Conservation (phyloP, 2,113 vertebrate genomes). For the Ptilorrhoa leucosticta region DNA sequence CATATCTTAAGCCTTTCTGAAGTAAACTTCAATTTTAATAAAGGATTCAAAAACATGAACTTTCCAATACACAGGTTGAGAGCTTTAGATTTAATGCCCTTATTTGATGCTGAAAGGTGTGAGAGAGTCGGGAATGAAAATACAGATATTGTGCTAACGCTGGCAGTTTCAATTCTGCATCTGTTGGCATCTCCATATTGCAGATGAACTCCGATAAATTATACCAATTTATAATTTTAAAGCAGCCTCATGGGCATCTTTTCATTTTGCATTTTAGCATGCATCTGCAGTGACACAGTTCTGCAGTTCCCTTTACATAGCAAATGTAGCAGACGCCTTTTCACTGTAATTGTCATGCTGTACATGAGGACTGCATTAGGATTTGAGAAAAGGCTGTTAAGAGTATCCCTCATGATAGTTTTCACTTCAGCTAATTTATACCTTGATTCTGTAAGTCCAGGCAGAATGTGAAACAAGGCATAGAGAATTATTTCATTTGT, state of each 20-base stretch:
- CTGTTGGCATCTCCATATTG: neutral
- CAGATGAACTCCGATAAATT: slow-evolving; percentile 6
- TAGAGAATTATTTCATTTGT: neutral
- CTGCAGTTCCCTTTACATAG: neutral
- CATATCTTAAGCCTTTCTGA: neutral
- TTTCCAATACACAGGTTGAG: neutral
- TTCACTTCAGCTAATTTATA: neutral
- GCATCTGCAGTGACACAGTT: neutral
- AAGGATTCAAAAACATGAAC: neutral
- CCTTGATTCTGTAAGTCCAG: neutral
- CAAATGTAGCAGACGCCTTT: neutral
- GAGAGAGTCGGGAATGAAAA: neutral
- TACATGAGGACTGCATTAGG: neutral
- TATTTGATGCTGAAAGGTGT: neutral
- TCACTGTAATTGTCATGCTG: neutral
- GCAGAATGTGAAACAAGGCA: neutral
- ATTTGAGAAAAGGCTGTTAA: neutral
- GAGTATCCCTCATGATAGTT: neutral
- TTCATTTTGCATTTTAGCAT: neutral
- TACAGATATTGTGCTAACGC: neutral
- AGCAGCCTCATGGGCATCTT: neutral
- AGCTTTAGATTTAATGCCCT: neutral
- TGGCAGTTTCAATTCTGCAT: neutral
- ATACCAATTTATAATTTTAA: slow-evolving; percentile 14
- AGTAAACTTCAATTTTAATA: slow-evolving; percentile 14